Conservation (phyloP, 2,888 invertebrate genomes). For the Lysandra coridon region DNA sequence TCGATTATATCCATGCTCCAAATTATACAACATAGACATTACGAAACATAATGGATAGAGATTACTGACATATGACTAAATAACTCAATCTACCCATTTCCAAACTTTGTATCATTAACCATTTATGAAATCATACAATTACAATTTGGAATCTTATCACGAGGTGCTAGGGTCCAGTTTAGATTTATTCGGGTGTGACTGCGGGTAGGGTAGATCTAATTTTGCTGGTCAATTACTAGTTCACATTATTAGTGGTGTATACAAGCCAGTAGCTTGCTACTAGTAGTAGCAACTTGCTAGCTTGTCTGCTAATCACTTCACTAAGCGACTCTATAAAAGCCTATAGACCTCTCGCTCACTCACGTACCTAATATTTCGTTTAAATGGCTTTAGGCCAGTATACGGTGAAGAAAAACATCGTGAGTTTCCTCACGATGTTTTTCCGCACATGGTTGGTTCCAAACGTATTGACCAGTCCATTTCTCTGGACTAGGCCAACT, state of each 20-base stretch:
- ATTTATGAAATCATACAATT: constrained; percentile 63
- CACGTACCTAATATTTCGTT: background rate
- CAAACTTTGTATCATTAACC: constrained; percentile 45
- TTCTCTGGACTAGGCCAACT: too few relatives aligned
- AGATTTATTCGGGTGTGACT: constrained; percentile 33
- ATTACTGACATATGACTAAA: constrained; percentile 65
- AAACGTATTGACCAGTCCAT: too few relatives aligned
- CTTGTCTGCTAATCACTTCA: background rate
- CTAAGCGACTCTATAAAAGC: background rate
- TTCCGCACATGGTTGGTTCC: too few relatives aligned
- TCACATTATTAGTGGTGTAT: background rate
- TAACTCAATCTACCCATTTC: constrained; percentile 65
- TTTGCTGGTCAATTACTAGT: constrained; percentile 6
- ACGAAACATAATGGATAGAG: constrained; percentile 66
- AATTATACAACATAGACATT: constrained; percentile 56
- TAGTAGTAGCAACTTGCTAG: background rate
- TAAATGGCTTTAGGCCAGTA: too few relatives aligned
- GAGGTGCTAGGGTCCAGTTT: constrained; percentile 56
- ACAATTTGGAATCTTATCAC: constrained; percentile 64
- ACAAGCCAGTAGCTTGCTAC: background rate
- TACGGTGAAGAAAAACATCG: too few relatives aligned
- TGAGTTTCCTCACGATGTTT: too few relatives aligned
- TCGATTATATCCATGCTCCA: constrained; percentile 20
- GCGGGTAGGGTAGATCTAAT: background rate
- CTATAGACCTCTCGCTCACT: background rate